Conservation (phyloP, 2,797 vertebrate genomes). For the Limnodromus scolopaceus region DNA sequence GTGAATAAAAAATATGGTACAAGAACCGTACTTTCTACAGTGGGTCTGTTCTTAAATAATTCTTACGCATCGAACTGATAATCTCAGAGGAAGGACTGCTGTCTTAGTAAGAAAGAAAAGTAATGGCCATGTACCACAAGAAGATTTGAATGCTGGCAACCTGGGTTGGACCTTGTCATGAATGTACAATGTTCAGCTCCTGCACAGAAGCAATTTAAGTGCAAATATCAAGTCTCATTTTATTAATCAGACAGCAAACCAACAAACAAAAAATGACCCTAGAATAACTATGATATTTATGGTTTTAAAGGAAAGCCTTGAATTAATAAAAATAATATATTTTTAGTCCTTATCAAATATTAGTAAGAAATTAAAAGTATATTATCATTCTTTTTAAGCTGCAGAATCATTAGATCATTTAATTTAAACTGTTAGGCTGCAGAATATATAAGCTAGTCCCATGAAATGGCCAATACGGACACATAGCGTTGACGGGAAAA, state of each 20-base stretch:
- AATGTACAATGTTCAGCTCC: neutral
- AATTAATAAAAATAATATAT: neutral
- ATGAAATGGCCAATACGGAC: neutral
- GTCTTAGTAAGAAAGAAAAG: neutral
- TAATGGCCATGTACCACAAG: accelerated
- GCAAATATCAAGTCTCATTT: neutral
- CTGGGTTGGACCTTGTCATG: neutral
- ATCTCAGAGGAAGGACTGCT: neutral
- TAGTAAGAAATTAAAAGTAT: neutral
- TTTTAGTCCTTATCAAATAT: neutral
- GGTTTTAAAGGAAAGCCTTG: neutral
- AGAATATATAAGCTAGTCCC: neutral
- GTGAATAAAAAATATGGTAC: neutral
- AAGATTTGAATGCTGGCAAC: neutral
- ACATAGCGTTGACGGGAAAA: neutral
- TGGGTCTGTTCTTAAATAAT: neutral
- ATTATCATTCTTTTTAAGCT: neutral
- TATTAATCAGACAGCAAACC: neutral
- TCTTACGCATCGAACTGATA: neutral
- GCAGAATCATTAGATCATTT: neutral
- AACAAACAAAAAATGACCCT: neutral
- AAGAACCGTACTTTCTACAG: neutral
- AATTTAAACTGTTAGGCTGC: neutral
- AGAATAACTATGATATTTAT: neutral
- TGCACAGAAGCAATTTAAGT: neutral